Evolutionary conservation across 92 coral and sea anemone genomes (phyloP).

Genomic region (Siderastrea radians): DNA sequence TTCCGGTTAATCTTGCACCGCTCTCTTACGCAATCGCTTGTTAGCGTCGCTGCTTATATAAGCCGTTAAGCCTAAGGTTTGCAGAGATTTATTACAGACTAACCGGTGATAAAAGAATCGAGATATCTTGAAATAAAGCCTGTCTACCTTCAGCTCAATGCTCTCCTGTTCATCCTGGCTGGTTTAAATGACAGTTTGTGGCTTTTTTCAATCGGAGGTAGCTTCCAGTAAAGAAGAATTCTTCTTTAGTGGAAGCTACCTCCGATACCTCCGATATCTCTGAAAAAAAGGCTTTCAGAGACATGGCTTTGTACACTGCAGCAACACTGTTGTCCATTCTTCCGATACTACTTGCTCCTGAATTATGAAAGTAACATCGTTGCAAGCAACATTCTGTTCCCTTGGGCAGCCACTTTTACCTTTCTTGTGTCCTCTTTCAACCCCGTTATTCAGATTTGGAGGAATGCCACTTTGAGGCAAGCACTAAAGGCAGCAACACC

Average conservation of each 20-base stretch:
- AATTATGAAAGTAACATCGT: background rate
- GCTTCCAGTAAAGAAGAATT: background rate
- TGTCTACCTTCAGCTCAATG: too few relatives aligned
- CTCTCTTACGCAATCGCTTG: too few relatives aligned
- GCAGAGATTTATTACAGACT: too few relatives aligned
- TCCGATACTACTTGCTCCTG: background rate
- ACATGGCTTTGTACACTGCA: constrained; percentile 4
- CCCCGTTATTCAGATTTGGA: constrained; percentile 12
- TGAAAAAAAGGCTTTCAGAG: background rate
- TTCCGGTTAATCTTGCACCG: too few relatives aligned
- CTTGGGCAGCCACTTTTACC: background rate
- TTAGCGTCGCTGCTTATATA: too few relatives aligned
- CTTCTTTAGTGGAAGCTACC: background rate
- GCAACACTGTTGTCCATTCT: constrained; percentile 12
- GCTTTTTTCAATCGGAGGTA: too few relatives aligned
- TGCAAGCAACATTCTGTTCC: background rate
- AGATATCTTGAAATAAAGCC: too few relatives aligned
- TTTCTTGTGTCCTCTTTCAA: background rate
- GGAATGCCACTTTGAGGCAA: background rate
- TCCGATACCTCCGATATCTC: too few relatives aligned
- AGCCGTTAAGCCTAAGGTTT: too few relatives aligned
- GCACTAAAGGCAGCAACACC: background rate
- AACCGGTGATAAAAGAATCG: too few relatives aligned
- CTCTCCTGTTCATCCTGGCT: too few relatives aligned
- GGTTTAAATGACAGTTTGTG: too few relatives aligned